Percentiles rank a stretch among this genome's conserved stretches.
phyloP scores from a whole-genome alignment of 1,140 invertebrate genomes.

The Ctenoplectra terminalis region DNA sequence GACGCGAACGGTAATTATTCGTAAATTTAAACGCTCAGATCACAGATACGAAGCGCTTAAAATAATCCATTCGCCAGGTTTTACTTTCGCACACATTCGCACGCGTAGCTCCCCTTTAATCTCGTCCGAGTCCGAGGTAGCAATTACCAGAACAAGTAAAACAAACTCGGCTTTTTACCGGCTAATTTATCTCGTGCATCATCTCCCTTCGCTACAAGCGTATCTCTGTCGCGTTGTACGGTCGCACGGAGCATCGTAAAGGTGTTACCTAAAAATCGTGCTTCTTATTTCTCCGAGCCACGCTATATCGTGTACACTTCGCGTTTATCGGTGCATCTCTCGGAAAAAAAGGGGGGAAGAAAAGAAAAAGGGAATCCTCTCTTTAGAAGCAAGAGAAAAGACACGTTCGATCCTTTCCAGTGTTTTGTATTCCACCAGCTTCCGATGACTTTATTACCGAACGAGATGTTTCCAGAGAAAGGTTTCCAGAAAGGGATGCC shows the following conservation, averaged over 20 bases:
- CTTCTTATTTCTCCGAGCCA: constrained; percentile 37
- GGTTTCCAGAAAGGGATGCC: constrained; percentile 33
- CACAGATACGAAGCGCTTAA: neutral
- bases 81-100: neutral
- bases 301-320: constrained; percentile 37
- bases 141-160: constrained; percentile 66
- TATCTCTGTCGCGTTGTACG: constrained; percentile 31
- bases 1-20: neutral
- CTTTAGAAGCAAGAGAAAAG: constrained; percentile 22
- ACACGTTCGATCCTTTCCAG: constrained; percentile 16
- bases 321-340: constrained; percentile 60
- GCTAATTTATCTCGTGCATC: constrained; percentile 64
- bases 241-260: constrained; percentile 34
- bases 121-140: constrained; percentile 51
- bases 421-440: constrained; percentile 58
- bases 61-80: neutral
- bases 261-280: constrained; percentile 51
- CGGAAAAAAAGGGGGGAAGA: neutral
- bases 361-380: neutral
- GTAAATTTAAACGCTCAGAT: neutral
- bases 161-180: constrained; percentile 55
- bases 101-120: constrained; percentile 32
- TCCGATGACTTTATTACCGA: constrained; percentile 47
- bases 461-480: constrained; percentile 32
- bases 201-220: constrained; percentile 46